Percentiles rank a stretch among this genome's conserved stretches.
Conservation (phyloP, 2,113 vertebrate genomes). For the Chaetops frenatus region DNA sequence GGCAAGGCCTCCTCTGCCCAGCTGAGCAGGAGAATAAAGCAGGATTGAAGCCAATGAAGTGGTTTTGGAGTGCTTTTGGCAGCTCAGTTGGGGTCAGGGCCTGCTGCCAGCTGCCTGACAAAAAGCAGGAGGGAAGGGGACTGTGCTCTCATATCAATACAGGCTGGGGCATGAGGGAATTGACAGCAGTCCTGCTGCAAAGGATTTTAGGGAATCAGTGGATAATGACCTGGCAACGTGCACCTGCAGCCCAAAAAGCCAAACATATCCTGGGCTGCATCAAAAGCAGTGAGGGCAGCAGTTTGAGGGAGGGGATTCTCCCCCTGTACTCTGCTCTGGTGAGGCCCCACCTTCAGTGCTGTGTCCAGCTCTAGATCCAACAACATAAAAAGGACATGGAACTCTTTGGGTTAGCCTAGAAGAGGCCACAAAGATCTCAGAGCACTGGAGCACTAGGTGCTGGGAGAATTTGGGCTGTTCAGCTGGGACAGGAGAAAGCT, state of each 20-base stretch:
- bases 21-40: background rate
- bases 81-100: background rate
- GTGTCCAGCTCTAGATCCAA: background rate
- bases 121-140: background rate
- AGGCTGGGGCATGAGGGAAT: background rate
- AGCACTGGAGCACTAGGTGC: background rate
- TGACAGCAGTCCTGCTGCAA: background rate
- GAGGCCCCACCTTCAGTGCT: background rate
- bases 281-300: background rate
- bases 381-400: fast-evolving
- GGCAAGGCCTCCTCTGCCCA: background rate
- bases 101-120: background rate
- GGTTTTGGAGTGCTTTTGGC: background rate
- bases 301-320: background rate
- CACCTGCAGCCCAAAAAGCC: background rate
- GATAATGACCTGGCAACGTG: background rate
- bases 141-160: background rate
- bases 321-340: background rate
- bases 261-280: background rate
- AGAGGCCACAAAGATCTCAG: background rate
- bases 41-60: background rate
- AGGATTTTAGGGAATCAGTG: background rate
- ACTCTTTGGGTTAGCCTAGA: background rate
- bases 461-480: background rate
- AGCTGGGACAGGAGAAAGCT: background rate